Conservation (phyloP, 2,113 vertebrate species). For the Hippoglossus stenolepis region DNA sequence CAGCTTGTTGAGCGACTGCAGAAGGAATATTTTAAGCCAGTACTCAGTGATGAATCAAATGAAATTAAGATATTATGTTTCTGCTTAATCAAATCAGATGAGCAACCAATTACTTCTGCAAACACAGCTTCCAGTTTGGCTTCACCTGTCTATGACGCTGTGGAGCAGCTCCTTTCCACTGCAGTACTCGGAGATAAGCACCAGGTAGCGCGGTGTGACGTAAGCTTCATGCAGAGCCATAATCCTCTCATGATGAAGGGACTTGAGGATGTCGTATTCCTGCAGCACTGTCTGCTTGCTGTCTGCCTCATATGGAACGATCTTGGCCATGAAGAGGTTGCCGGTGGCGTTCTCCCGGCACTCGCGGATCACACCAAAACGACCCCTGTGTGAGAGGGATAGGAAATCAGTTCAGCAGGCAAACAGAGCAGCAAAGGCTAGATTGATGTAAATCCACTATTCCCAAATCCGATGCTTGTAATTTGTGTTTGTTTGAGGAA, state of each 20-base stretch:
- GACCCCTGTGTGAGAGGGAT: constrained; percentile 82
- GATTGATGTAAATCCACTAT: background rate
- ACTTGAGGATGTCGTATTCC: constrained; percentile 96
- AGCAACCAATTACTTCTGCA: background rate
- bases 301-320: constrained; percentile 92
- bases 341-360: constrained; percentile 96
- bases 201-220: constrained; percentile 96
- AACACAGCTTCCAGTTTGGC: background rate
- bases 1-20: background rate
- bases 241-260: constrained; percentile 91
- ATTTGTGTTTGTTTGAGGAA: background rate
- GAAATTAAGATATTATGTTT: background rate
- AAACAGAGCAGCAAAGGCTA: background rate
- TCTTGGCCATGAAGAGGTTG: constrained; percentile 96
- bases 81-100: background rate
- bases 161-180: constrained; percentile 94
- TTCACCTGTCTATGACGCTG: constrained; percentile 94
- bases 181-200: constrained; percentile 95
- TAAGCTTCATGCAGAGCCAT: constrained; percentile 97
- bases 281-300: constrained; percentile 90
- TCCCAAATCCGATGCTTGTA: background rate
- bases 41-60: too few species aligned
- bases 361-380: constrained; percentile 93
- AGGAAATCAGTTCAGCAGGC: background rate
- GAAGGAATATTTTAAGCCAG: background rate